Conservation (phyloP, 2,888 invertebrate species). For the Lasioglossum leucozonium region DNA sequence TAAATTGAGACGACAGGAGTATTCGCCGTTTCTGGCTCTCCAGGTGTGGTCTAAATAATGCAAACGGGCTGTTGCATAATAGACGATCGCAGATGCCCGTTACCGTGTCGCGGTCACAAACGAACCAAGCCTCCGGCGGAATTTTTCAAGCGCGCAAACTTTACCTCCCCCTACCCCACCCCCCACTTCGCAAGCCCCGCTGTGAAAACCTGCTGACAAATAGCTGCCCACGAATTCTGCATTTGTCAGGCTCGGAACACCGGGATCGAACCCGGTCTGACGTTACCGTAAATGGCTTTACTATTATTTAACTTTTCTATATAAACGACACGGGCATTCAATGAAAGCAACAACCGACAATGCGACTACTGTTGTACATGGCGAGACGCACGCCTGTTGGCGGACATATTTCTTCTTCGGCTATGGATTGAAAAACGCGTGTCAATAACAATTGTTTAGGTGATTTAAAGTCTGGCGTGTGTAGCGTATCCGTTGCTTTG, state of each 20-base stretch:
- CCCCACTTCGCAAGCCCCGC: not conserved
- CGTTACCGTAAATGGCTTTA: not conserved
- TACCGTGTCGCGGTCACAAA: conserved; percentile 55
- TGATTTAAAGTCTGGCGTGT: not conserved
- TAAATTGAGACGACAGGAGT: conserved; percentile 63
- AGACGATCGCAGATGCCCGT: conserved; percentile 67
- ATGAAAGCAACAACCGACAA: not conserved
- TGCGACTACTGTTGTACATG: not conserved
- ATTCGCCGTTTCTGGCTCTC: conserved; percentile 59
- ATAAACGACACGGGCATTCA: not conserved
- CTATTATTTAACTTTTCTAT: conserved; percentile 15
- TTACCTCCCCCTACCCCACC: not conserved
- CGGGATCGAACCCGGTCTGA: not conserved
- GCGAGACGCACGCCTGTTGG: not conserved
- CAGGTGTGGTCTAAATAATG: conserved; percentile 77
- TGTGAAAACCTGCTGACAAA: conserved; percentile 4
- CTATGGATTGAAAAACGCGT: not conserved
- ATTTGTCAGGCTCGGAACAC: conserved; percentile 14
- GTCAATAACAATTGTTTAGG: not conserved
- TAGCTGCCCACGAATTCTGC: conserved; percentile 20
- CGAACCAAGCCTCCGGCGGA: conserved; percentile 47
- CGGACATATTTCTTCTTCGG: not conserved
- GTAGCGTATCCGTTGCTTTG: not conserved
- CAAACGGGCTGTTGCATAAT: conserved; percentile 74
- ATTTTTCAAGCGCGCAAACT: conserved; percentile 65